These are phyloP conservation scores for Nestor notabilis DNA, from an alignment of 2,113 vertebrate species.

Conservation along the genomic window DNA sequence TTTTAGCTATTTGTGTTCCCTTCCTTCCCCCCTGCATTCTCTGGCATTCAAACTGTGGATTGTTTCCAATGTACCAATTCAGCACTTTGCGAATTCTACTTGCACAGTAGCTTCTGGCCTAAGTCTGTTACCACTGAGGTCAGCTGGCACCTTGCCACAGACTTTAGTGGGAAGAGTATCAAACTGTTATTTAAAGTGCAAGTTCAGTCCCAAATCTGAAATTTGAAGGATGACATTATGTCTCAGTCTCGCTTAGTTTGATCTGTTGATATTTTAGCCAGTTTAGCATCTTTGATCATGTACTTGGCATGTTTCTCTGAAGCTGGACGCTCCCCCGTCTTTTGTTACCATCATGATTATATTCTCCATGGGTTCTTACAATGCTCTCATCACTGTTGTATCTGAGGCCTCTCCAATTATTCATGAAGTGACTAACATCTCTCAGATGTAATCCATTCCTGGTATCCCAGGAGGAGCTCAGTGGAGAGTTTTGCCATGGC, in stretches of 20 bases:
- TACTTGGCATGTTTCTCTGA: slow-evolving; percentile 15
- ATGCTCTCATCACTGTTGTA: slow-evolving; percentile 45
- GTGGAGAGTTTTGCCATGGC: neutral
- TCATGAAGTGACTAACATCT: neutral
- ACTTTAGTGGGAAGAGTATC: slow-evolving; percentile 1
- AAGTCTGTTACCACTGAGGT: slow-evolving; percentile 9
- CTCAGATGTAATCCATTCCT: slow-evolving; percentile 35
- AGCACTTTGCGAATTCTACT: neutral
- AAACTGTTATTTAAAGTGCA: slow-evolving; percentile 22
- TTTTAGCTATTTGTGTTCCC: neutral
- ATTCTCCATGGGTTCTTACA: slow-evolving; percentile 39
- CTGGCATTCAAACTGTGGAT: neutral
- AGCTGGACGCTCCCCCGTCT: neutral
- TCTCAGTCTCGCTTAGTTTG: neutral
- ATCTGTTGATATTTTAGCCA: slow-evolving; percentile 24
- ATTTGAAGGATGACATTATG: slow-evolving; percentile 29
- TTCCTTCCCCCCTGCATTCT: neutral
- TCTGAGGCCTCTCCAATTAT: slow-evolving; percentile 19
- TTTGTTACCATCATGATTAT: slow-evolving; percentile 37
- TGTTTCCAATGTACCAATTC: neutral
- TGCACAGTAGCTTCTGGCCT: slow-evolving; percentile 25
- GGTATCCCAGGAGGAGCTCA: slow-evolving; percentile 3
- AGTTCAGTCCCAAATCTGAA: slow-evolving; percentile 19
- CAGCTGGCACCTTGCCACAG: slow-evolving; percentile 17
- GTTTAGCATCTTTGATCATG: slow-evolving; percentile 32